phyloP scores from a whole-genome alignment of 2,888 invertebrate species.

The Drosophila macrothrix region DNA sequence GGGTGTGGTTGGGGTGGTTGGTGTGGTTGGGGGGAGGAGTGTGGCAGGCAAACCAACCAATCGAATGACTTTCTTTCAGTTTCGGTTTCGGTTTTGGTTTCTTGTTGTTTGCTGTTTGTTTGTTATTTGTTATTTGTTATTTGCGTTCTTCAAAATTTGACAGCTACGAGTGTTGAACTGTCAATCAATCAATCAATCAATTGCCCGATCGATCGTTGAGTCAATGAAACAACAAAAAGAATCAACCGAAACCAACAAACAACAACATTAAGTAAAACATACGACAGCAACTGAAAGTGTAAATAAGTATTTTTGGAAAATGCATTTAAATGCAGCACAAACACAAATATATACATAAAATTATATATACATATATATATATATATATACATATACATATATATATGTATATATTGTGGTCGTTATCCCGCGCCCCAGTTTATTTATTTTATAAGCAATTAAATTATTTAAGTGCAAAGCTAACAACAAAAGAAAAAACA shows the following conservation, averaged over 20 bases:
- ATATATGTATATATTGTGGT: background rate
- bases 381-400: background rate
- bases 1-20: background rate
- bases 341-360: conserved; percentile 3
- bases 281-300: conserved; percentile 16
- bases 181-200: conserved; percentile 75
- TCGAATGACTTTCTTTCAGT: conserved; percentile 9
- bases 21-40: background rate
- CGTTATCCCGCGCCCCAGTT: conserved; percentile 50
- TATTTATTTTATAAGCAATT: conserved; percentile 79
- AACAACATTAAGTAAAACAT: conserved; percentile 15
- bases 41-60: background rate
- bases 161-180: conserved; percentile 84
- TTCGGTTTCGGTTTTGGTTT: background rate
- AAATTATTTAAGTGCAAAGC: conserved; percentile 80
- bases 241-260: background rate
- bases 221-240: conserved; percentile 50
- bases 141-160: conserved; percentile 67
- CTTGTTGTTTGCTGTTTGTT: background rate
- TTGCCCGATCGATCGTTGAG: conserved; percentile 40
- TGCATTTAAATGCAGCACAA: conserved; percentile 31
- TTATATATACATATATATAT: background rate
- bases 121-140: conserved; percentile 5
- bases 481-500: conserved; percentile 56
- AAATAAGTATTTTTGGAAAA: conserved; percentile 16